phyloP scores from a whole-genome alignment of 2,797 vertebrate genomes.

The Phataginus tricuspis region DNA sequence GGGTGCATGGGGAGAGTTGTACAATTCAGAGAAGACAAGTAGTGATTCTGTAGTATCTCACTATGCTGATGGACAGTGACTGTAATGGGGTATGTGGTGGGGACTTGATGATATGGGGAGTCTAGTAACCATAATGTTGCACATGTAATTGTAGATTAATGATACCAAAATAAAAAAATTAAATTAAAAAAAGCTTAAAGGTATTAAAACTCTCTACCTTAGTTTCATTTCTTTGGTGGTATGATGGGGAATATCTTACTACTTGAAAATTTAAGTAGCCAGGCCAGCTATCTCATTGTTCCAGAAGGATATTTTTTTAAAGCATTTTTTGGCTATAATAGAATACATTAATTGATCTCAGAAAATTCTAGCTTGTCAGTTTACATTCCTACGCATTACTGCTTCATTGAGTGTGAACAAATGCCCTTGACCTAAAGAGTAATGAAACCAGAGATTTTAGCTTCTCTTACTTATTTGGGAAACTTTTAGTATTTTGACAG shows the following conservation, averaged over 20 bases:
- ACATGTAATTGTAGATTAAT: too few relatives aligned
- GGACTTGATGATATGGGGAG: too few relatives aligned
- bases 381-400: slow-evolving; percentile 31
- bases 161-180: too few relatives aligned
- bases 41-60: too few relatives aligned
- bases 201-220: background rate
- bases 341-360: background rate
- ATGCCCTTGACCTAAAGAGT: slow-evolving; percentile 36
- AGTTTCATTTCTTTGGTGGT: slow-evolving; percentile 17
- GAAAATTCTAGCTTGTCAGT: background rate
- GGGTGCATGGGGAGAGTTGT: too few relatives aligned
- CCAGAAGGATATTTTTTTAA: background rate
- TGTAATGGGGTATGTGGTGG: too few relatives aligned
- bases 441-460: slow-evolving; percentile 35
- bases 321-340: background rate
- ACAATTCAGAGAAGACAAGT: too few relatives aligned
- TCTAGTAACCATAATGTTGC: too few relatives aligned
- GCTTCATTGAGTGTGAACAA: slow-evolving; percentile 30
- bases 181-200: background rate
- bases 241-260: background rate
- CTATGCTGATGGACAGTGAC: too few relatives aligned
- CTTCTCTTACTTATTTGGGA: slow-evolving; percentile 16
- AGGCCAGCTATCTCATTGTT: background rate
- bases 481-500: slow-evolving; percentile 36
- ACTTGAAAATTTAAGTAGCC: slow-evolving; percentile 28